Conservation (phyloP, 2,888 invertebrate genomes). For the Parthenolecanium corni region DNA sequence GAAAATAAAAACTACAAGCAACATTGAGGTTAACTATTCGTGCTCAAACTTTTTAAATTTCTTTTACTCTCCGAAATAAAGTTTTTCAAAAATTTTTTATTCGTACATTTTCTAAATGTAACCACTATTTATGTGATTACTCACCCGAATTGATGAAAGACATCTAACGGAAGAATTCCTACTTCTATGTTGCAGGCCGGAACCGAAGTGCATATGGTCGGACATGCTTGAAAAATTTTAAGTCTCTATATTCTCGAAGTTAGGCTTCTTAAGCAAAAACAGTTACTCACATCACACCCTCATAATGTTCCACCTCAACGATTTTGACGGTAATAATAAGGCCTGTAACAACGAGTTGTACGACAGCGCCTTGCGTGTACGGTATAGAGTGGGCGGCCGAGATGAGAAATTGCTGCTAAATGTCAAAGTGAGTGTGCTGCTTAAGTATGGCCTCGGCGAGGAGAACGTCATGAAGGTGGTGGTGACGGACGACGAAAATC, state of each 20-base stretch:
- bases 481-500: constrained; percentile 19
- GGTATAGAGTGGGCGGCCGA: constrained; percentile 9
- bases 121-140: neutral
- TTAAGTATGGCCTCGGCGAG: neutral
- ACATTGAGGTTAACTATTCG: too few relatives aligned
- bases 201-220: neutral
- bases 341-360: neutral
- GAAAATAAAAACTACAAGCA: too few relatives aligned
- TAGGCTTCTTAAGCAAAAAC: neutral
- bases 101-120: neutral
- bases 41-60: too few relatives aligned
- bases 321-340: constrained; percentile 7
- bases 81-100: too few relatives aligned
- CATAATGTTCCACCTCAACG: constrained; percentile 15
- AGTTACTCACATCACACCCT: neutral
- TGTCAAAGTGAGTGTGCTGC: constrained; percentile 3
- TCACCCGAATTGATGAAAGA: too few relatives aligned
- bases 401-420: constrained; percentile 2
- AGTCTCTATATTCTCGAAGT: neutral
- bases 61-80: too few relatives aligned
- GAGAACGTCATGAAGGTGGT: constrained; percentile 13
- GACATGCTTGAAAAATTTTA: neutral
- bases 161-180: constrained; percentile 7
- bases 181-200: constrained; percentile 18
- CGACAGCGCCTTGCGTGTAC: constrained; percentile 7